phyloP scores from a whole-genome alignment of 2,113 vertebrate genomes.

The Actenoides hombroni region DNA sequence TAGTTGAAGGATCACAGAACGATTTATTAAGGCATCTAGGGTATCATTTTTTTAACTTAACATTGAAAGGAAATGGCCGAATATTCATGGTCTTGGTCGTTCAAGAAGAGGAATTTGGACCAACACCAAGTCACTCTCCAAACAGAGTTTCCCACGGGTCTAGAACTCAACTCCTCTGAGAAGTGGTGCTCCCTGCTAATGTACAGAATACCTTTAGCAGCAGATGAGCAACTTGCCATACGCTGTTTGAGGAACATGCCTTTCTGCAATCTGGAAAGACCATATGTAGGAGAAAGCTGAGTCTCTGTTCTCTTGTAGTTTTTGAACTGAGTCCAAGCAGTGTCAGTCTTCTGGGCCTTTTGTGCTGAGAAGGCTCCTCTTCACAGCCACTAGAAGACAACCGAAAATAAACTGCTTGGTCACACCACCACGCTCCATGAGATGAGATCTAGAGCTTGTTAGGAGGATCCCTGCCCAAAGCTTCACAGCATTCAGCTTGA shows the following conservation, averaged over 20 bases:
- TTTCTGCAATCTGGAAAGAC: not conserved
- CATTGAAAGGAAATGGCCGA: not conserved
- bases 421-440: not conserved
- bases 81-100: not conserved
- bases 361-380: not conserved
- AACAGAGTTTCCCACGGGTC: not conserved
- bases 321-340: not conserved
- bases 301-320: not conserved
- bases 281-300: not conserved
- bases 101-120: not conserved
- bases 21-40: not conserved
- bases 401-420: not conserved
- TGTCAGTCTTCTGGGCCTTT: not conserved
- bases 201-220: not conserved
- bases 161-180: not conserved
- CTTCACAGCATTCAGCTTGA: not conserved
- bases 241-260: not conserved
- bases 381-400: not conserved
- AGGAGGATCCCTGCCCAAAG: not conserved
- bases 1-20: not conserved
- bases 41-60: not conserved
- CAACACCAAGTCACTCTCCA: not conserved
- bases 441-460: not conserved
- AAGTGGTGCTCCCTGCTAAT: not conserved
- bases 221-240: not conserved